Conservation (phyloP, 2,888 invertebrate species). For the Oscheius sp. region DNA sequence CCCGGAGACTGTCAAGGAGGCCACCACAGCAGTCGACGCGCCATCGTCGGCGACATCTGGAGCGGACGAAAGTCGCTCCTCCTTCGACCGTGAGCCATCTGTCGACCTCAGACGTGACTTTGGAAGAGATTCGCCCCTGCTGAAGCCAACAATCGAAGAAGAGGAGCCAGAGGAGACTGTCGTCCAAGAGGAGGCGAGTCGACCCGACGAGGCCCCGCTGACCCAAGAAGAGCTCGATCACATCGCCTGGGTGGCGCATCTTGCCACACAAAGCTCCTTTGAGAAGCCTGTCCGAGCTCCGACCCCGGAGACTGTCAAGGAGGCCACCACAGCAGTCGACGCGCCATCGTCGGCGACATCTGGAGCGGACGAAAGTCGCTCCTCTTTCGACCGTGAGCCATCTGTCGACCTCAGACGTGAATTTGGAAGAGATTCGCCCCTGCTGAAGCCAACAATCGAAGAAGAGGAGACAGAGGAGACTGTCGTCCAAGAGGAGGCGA, state of each 20-base stretch:
- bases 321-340: background rate
- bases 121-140: constrained; percentile 38
- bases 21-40: background rate
- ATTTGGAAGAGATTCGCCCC: constrained; percentile 13
- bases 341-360: constrained; percentile 39
- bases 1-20: background rate
- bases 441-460: background rate
- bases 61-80: background rate
- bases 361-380: constrained; percentile 39
- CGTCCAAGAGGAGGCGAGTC: background rate
- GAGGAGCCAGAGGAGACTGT: constrained; percentile 15
- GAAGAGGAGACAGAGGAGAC: constrained; percentile 29
- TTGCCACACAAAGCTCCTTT: constrained; percentile 44
- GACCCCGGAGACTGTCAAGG: background rate
- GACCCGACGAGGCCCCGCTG: constrained; percentile 38
- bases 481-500: background rate
- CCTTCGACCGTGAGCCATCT: background rate
- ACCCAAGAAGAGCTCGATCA: constrained; percentile 62
- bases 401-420: background rate
- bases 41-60: background rate
- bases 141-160: constrained; percentile 26
- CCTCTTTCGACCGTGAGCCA: constrained; percentile 40
- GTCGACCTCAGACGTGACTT: constrained; percentile 31
- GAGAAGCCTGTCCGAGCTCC: background rate
- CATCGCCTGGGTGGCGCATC: constrained; percentile 40